Base-by-base conservation (phyloP, 2,888 invertebrate species). In the Heliconius erato region DNA sequence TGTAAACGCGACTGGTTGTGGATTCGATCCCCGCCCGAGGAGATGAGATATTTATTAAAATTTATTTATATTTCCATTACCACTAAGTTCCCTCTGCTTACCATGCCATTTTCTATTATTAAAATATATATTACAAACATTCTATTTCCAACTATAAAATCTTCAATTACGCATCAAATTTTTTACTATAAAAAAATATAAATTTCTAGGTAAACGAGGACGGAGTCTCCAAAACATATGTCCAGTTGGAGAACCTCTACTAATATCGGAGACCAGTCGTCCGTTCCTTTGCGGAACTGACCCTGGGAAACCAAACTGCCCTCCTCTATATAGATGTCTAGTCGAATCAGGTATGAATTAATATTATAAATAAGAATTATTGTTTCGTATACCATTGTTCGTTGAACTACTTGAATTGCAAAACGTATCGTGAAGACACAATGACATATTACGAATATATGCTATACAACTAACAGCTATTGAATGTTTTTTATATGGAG, bases 251-350 rank as follows among this genome's bases (percentile, higher is more conserved):
- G 96, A 97, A 79, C 97, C 97, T 0, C 93, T 98, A 68, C 95
- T 97, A 74, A 97, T 98, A 95, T 92, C 96, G 12, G 98, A 98
- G 87, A 97, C 97, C 4, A 97, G 97, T 59, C 95, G 98, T 74
- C 98, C 98, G 0, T 98, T 98, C 92, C 94, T 98, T 49, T 98
- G 98, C 90, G 98, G 98, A 23, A 97, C 97, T 35, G 97, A 97
- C 68, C 97, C 98, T 9, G 98, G 98, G 59, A 98, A 98, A 93
- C 98, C 98, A 0, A 97, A 97, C 86, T 98, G 98, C 89, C 98
- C 98, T 1, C 98, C 98, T 0, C 95, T 98, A 84, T 98, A 98
- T 92, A 97, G 97, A 88, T 98, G 98, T 90, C 95, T 98, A 83
- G 98, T 98, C 14, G 98, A 98, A 89, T 96, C 96, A 92, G 97